Evolutionary conservation across 2,113 vertebrate genomes (phyloP), one percentile per base, ranked within the genome.

Genomic region (Henicopernis longicauda): DNA sequence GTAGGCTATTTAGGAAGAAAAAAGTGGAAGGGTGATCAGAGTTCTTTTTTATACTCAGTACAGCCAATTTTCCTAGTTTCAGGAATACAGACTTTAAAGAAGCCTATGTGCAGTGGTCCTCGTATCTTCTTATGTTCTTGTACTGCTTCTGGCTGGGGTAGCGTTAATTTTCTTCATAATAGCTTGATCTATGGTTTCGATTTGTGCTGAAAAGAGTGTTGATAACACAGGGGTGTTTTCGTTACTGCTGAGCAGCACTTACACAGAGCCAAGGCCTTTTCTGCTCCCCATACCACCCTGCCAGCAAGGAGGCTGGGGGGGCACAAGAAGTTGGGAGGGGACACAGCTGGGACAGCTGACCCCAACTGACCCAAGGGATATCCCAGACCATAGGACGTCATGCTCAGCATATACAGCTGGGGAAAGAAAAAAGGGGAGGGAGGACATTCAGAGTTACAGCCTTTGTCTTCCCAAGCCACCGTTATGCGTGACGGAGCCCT

Each of bases 401-500:
- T 38, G 42, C 21, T 57, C 16, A 29, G 42, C 11, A 17, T 20
- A 25, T 38, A 70, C 57, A 50, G 4, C 27, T 38, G 36, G 6
- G 23, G 55, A 7, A 40, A 38, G 38, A 40, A 76, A 26, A 27
- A 25, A 34, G 3, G 6, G 50, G 45, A 50, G 11, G 15, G 17
- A 13, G 4, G 14, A 77, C 5, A 3, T 13, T 52, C 0, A 1
- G 11, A 63, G 13, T 22, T 4, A 44, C 6, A 27, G 16, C 1
- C 0, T 19, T 65, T 65, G 19, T 22, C 36, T 40, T 63, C 78
- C n/a, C 18, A 57, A 77, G 23, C 23, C 45, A 77, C 9, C 2
- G 7, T 59, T 59, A 49, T 0, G 0, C 1, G 1, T 34, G 22
- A 34, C 7, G 40, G n/a, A 70, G 44, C n/a, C n/a, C 66, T 70